Evolutionary conservation across 2,113 vertebrate species (phyloP), one percentile per base, ranked within the genome.

Genomic region (Crotalus helleri): DNA sequence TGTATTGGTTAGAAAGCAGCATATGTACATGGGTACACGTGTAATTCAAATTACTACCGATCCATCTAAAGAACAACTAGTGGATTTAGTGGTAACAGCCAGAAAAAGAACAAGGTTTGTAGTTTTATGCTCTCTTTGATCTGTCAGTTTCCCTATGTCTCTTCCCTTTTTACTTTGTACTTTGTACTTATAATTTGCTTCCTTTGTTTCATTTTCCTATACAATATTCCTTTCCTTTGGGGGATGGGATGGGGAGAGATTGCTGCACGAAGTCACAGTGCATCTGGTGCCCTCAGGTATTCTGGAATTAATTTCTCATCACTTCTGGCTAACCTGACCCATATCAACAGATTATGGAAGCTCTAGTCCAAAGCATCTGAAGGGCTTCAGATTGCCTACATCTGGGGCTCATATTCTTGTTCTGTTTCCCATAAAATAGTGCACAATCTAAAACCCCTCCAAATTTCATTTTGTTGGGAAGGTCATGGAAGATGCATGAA

Each of bases 41-140:
- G 55, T 46, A 5, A 2, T 21, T 51, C 39, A 10, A 21, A 81
- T 24, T 58, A 51, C 64, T 29, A 86, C 58, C 7, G 69, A 33
- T 7, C 74, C 39, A 54, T 26, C 8, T 33, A 26, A 57, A 23
- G 24, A 86, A 44, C 39, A 7, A 19, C 59, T 59, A 51, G n/a
- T 2, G 12, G 3, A 21, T 0, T 0, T 61, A 29, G 89, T 88
- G 64, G 92, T 87, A 0, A 88, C 74, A 55, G 0, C 61, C 90
- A 0, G 61, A 90, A 88, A 61, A 54, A 26, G 3, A 1, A 94
- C 4, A 4, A 0, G 96, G 97, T 97, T 93, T 96, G 97, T 96
- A 55, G 54, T 87, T 93, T 86, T 0, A 0, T 88, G 51, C 93
- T 94, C 61, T 17, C 0, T 0, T 0, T 55, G 88, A 54, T 24